These are phyloP conservation scores for Bombus affinis DNA, from an alignment of 1,140 invertebrate species.

Conservation along the genomic window DNA sequence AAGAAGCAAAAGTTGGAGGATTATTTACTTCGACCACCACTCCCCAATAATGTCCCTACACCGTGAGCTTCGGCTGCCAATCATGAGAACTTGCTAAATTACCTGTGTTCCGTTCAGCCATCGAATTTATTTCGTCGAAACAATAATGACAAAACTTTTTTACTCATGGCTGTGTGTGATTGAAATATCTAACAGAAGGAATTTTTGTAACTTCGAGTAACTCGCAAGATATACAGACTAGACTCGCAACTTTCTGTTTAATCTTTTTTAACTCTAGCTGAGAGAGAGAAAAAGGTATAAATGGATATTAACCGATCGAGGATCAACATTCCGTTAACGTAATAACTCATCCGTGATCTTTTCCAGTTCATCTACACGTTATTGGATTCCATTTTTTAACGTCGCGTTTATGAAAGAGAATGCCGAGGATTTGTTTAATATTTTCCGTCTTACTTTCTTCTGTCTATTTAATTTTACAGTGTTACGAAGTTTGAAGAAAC, in stretches of 20 bases:
- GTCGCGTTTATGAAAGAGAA: too few species aligned
- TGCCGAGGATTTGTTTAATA: too few species aligned
- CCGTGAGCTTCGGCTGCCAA: conserved; percentile 56
- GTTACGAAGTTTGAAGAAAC: background rate
- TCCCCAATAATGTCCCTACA: background rate
- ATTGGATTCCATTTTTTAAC: too few species aligned
- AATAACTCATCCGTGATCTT: too few species aligned
- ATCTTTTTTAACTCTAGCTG: background rate
- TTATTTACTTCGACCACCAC: conserved; percentile 48
- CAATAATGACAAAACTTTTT: conserved; percentile 28
- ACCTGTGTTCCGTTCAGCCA: conserved; percentile 24
- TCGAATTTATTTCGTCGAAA: conserved; percentile 46
- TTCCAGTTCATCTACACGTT: too few species aligned
- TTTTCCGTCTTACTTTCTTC: too few species aligned
- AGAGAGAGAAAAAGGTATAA: background rate
- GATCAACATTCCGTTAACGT: too few species aligned
- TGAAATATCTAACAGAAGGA: background rate
- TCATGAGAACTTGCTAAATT: conserved; percentile 70
- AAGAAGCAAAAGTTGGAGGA: conserved; percentile 59
- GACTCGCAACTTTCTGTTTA: background rate
- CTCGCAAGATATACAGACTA: background rate
- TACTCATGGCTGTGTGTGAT: background rate
- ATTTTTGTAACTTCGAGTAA: background rate
- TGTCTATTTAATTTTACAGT: too few species aligned
- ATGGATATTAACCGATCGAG: background rate